Evolutionary conservation across 2,888 invertebrate genomes (phyloP), one percentile per base, ranked within the genome.

Genomic region (Halictus quadricinctus): DNA sequence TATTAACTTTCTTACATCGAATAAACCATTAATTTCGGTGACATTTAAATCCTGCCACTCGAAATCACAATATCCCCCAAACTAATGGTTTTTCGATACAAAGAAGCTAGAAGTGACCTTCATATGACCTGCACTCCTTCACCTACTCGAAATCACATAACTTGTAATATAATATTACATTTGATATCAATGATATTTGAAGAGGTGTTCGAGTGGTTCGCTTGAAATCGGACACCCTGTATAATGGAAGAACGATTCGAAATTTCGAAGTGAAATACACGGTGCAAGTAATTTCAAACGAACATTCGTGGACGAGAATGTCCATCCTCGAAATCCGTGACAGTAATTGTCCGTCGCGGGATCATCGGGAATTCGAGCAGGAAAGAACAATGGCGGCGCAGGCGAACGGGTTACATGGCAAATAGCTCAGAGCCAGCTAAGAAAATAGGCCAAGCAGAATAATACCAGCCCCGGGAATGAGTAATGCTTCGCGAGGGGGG

Each of bases 371-470:
- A 43, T 70, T 70, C 43, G 70, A 43, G 43, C 43, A n/a, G 21
- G 43, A 70, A 43, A 43, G 70, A 70, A 70, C 70, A 70, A 70
- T 70, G 41, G n/a, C 43, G 5, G n/a, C n/a, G 12, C n/a, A 43
- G 43, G n/a, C 18, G 3, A 12, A 10, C n/a, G n/a, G 58, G 41
- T 69, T 50, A n/a, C 25, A 15, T 5, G 36, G 41, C 41, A 54
- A 76, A 66, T 76, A 50, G 76, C 69, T 18, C 3, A 76, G 50
- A 50, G 50, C n/a, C 18, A 25, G 69, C 69, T n/a, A 76, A 76
- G 76, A 76, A 76, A 76, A 76, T 69, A 76, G 76, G 50, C 41
- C 76, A 69, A 50, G 18, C 50, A 48, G 48, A 48, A 69, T 76
- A 69, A 66, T 50, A 25, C 66, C 15, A 41, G 36, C 0, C 70